Evolutionary conservation across 2,113 vertebrate species (phyloP).

Genomic region (Heliornis fulica): DNA sequence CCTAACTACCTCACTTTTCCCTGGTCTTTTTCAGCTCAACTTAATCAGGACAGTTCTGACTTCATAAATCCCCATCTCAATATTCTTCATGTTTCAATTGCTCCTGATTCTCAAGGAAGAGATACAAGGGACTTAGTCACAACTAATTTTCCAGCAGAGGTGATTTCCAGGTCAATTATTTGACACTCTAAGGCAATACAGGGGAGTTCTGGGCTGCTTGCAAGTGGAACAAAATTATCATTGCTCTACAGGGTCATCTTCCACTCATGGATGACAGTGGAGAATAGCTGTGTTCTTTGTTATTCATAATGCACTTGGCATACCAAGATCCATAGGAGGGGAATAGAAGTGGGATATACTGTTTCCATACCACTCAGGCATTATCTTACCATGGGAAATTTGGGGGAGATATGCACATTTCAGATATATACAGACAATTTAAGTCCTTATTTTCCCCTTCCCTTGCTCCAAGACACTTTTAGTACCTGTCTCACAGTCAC

Average conservation of each 20-base stretch:
- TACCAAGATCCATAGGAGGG: not conserved
- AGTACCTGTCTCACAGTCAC: not conserved
- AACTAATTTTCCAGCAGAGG: slow-evolving; percentile 33
- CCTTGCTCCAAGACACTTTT: not conserved
- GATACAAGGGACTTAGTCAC: not conserved
- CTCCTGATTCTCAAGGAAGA: slow-evolving; percentile 1
- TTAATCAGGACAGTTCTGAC: not conserved
- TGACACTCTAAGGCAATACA: not conserved
- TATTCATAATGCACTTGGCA: not conserved
- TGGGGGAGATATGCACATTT: not conserved
- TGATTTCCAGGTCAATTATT: slow-evolving; percentile 46
- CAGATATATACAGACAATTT: not conserved
- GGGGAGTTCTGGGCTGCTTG: not conserved
- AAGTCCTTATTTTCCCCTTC: not conserved
- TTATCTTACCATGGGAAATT: not conserved
- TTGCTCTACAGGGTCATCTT: not conserved
- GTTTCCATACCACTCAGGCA: not conserved
- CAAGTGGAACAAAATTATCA: not conserved
- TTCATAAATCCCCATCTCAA: not conserved
- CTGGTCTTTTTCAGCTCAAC: not conserved
- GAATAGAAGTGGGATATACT: not conserved
- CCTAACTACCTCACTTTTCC: not conserved
- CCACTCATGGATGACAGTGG: not conserved
- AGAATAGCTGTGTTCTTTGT: not conserved
- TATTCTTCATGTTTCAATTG: not conserved